A percentile compares a stretch with the other conserved stretches of the same genome.
Evolutionary conservation across 1,140 invertebrate genomes (phyloP).

Genomic region (Drosophila repletoides): DNA sequence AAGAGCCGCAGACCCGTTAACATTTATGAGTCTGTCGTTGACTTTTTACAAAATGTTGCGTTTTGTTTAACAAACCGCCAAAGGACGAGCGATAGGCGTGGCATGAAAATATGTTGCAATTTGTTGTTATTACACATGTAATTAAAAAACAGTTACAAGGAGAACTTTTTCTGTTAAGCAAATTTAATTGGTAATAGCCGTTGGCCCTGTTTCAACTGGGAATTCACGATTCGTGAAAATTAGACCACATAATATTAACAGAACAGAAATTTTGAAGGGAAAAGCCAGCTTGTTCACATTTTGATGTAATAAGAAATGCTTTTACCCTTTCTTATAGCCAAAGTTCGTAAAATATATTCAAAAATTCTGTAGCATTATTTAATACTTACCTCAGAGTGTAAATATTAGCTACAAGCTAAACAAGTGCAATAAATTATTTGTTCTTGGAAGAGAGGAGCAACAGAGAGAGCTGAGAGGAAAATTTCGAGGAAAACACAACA

Average conservation of each 20-base stretch:
- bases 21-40: constrained; percentile 40
- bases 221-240: background rate
- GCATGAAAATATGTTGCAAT: constrained; percentile 46
- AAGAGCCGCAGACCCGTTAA: constrained; percentile 43
- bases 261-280: no score
- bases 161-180: constrained; percentile 5
- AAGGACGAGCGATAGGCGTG: constrained; percentile 3
- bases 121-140: constrained; percentile 50
- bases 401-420: background rate
- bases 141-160: constrained; percentile 33
- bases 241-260: no score
- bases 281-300: no score
- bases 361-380: no score
- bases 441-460: background rate
- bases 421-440: constrained; percentile 2
- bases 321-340: background rate
- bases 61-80: constrained; percentile 51
- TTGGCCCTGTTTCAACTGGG: background rate
- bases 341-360: background rate
- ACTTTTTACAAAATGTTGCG: constrained; percentile 46
- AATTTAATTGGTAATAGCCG: constrained; percentile 31
- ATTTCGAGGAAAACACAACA: background rate
- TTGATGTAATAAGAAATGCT: no score
- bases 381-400: background rate
- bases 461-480: background rate